These are phyloP conservation scores for Pachypeltis micranthus DNA, from an alignment of 1,140 invertebrate species.

Conservation along the genomic window DNA sequence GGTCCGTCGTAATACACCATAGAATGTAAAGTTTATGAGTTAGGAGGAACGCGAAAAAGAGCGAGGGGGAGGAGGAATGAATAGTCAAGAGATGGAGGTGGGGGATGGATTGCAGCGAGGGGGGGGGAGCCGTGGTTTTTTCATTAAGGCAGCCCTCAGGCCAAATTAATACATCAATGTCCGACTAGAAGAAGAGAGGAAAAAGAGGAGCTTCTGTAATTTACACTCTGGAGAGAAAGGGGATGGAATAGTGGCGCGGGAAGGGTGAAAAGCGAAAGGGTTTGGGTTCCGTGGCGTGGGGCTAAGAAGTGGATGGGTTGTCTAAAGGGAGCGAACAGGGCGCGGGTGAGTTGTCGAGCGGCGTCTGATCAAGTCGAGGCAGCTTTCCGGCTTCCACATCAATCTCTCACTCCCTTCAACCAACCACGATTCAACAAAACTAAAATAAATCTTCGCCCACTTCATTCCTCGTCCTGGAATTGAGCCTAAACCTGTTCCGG, in stretches of 20 bases:
- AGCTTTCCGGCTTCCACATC: conserved; percentile 7
- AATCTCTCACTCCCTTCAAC: not conserved
- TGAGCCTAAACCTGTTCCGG: too few species aligned
- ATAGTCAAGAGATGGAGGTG: not conserved
- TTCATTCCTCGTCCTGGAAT: not conserved
- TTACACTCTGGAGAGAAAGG: not conserved
- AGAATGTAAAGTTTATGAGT: not conserved
- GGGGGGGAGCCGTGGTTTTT: not conserved
- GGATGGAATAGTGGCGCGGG: too few species aligned
- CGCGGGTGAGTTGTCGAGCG: not conserved
- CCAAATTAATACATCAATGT: conserved; percentile 15
- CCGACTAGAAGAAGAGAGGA: not conserved
- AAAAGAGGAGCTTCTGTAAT: conserved; percentile 5
- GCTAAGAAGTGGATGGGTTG: not conserved
- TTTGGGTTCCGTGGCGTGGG: too few species aligned
- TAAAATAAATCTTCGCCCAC: not conserved
- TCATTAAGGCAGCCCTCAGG: conserved; percentile 9
- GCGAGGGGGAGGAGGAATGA: not conserved
- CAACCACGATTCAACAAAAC: not conserved
- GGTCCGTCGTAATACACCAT: not conserved
- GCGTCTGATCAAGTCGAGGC: not conserved
- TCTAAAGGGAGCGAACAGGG: too few species aligned
- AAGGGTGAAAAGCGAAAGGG: too few species aligned
- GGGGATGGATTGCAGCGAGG: not conserved
- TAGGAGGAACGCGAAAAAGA: not conserved